Evolutionary conservation across 2,113 vertebrate genomes (phyloP).

Genomic region (Aspiorhynchus laticeps): DNA sequence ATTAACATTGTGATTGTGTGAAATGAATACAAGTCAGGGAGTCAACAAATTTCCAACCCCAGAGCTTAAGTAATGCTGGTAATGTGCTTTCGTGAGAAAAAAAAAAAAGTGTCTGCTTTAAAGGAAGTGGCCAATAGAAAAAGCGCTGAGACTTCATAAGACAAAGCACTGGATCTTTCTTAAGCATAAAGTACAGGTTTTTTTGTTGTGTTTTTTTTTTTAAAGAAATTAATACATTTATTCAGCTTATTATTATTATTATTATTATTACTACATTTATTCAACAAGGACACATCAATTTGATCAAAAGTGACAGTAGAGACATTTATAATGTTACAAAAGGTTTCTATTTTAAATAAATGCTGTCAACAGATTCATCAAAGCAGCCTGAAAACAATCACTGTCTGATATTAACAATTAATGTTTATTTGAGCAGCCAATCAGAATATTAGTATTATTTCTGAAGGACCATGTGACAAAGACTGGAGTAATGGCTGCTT

Average conservation of each 20-base stretch:
- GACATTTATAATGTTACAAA: not conserved
- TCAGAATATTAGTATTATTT: not conserved
- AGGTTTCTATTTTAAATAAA: not conserved
- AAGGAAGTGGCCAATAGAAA: slow-evolving; percentile 3
- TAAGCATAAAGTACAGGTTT: too few relatives aligned
- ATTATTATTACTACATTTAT: not conserved
- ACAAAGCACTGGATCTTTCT: too few relatives aligned
- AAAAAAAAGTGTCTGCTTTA: not conserved
- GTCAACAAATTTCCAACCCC: slow-evolving; percentile 42
- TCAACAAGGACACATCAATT: not conserved
- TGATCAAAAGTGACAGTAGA: not conserved
- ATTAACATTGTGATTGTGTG: slow-evolving; percentile 54
- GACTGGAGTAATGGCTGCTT: not conserved
- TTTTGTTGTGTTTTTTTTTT: too few relatives aligned
- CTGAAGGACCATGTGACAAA: not conserved
- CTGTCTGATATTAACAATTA: too few relatives aligned
- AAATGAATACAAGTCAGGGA: slow-evolving; percentile 46
- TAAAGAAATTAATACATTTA: too few relatives aligned
- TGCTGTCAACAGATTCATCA: not conserved
- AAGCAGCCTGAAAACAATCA: not conserved
- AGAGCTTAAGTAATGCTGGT: slow-evolving; percentile 35
- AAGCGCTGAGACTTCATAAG: not conserved
- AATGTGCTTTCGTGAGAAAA: slow-evolving; percentile 35
- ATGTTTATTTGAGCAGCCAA: not conserved
- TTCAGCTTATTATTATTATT: too few relatives aligned